Percentiles rank a stretch among this genome's conserved stretches.
Conservation (phyloP, 2,888 invertebrate species). For the Drosophila percnosoma region DNA sequence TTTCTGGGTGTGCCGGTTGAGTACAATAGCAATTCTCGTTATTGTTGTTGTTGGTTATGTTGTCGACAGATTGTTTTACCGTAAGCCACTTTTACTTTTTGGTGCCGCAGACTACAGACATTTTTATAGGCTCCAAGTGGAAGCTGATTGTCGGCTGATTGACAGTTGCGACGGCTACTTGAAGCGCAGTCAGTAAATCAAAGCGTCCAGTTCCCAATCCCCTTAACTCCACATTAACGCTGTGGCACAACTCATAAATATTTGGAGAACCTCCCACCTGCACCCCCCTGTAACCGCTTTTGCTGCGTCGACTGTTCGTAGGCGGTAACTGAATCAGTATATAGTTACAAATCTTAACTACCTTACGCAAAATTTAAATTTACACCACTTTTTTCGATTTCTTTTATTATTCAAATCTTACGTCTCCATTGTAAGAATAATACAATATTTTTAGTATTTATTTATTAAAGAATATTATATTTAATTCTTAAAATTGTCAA, state of each 20-base stretch:
- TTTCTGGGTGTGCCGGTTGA: slow-evolving; percentile 39
- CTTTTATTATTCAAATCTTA: not conserved
- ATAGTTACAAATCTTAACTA: not conserved
- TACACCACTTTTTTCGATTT: not conserved
- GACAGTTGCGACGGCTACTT: slow-evolving; percentile 75
- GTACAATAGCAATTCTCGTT: slow-evolving; percentile 31
- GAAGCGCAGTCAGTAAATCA: slow-evolving; percentile 76
- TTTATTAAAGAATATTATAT: not conserved
- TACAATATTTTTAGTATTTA: not conserved
- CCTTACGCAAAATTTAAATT: not conserved
- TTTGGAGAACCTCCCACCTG: slow-evolving; percentile 43
- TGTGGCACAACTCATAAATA: slow-evolving; percentile 65
- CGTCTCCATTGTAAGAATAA: not conserved
- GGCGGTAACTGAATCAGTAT: not conserved
- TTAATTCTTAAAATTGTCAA: not conserved
- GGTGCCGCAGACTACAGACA: slow-evolving; percentile 56
- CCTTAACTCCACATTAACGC: not conserved
- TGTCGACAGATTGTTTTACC: slow-evolving; percentile 58
- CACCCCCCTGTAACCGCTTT: not conserved
- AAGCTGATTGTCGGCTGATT: slow-evolving; percentile 76
- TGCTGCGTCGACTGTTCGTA: not conserved
- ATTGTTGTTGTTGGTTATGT: slow-evolving; percentile 25
- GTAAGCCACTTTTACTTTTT: slow-evolving; percentile 78
- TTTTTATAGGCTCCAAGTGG: slow-evolving; percentile 75
- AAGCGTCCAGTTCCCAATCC: slow-evolving; percentile 45